A percentile compares a stretch with the other conserved stretches of the same genome.
These are phyloP conservation scores for Cheirogaleus major DNA, from an alignment of 2,797 vertebrate genomes.

Conservation along the genomic window DNA sequence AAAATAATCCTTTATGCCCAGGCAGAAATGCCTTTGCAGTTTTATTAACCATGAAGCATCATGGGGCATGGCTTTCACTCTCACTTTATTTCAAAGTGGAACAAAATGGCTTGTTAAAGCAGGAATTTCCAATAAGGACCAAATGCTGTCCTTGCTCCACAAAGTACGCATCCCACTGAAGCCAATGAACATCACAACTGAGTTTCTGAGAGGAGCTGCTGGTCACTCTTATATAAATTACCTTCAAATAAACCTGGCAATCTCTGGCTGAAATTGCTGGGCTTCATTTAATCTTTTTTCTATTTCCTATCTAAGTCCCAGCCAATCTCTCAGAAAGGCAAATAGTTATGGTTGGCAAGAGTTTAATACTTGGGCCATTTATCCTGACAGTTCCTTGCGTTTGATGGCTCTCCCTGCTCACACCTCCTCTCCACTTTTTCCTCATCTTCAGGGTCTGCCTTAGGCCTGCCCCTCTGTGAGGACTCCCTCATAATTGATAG, in stretches of 20 bases:
- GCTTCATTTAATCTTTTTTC: conserved; percentile 43
- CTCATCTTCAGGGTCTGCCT: background rate
- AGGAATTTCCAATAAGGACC: conserved; percentile 38
- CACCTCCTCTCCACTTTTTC: background rate
- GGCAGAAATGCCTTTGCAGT: conserved; percentile 66
- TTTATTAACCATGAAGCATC: conserved; percentile 68
- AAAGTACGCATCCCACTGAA: background rate
- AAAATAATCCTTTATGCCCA: conserved; percentile 71
- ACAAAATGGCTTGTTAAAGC: conserved; percentile 57
- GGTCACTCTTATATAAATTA: conserved; percentile 49
- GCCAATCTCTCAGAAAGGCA: conserved; percentile 13
- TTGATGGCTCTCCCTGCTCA: background rate
- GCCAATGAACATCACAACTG: background rate
- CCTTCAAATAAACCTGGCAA: background rate
- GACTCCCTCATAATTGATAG: background rate
- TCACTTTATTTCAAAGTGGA: conserved; percentile 70
- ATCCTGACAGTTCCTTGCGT: background rate
- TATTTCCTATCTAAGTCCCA: conserved; percentile 2
- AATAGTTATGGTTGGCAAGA: conserved; percentile 14
- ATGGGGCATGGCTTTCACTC: conserved; percentile 53
- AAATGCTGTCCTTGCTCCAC: background rate
- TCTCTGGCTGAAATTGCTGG: conserved; percentile 15
- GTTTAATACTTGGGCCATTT: conserved; percentile 13
- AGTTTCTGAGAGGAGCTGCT: background rate
- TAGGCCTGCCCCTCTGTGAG: background rate